Evolutionary conservation across 2,888 invertebrate species (phyloP).

Genomic region (Polylopha cassiicola): DNA sequence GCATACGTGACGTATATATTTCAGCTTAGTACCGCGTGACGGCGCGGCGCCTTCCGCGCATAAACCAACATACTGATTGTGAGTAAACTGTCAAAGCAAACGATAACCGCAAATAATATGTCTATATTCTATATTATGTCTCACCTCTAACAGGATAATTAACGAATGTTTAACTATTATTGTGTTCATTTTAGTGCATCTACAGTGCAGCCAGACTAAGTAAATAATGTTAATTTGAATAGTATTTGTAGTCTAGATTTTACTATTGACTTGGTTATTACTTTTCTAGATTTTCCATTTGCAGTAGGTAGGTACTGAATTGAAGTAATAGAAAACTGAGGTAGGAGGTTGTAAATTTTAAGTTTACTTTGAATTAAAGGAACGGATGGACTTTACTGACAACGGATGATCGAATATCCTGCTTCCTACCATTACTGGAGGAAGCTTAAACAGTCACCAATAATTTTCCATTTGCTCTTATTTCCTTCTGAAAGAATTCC

Average conservation of each 20-base stretch:
- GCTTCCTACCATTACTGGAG: conserved; percentile 14
- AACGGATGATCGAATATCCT: conserved; percentile 20
- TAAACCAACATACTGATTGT: conserved; percentile 9
- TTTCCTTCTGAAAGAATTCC: too few relatives aligned
- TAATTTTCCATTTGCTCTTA: conserved; percentile 8
- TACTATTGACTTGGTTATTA: too few relatives aligned
- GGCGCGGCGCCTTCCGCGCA: conserved; percentile 20
- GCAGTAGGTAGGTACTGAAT: too few relatives aligned
- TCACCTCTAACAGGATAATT: too few relatives aligned
- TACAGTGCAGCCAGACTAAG: too few relatives aligned
- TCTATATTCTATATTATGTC: conserved; percentile 4
- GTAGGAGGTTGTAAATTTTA: neutral
- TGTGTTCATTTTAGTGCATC: too few relatives aligned
- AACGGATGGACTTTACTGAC: conserved; percentile 13
- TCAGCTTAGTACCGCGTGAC: conserved; percentile 9
- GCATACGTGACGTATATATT: conserved; percentile 10
- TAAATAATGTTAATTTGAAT: too few relatives aligned
- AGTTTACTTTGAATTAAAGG: conserved; percentile 1
- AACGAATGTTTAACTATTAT: too few relatives aligned
- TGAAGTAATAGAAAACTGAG: neutral
- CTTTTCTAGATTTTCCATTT: too few relatives aligned
- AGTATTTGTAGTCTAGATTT: too few relatives aligned
- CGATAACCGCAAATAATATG: conserved; percentile 12
- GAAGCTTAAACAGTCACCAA: conserved; percentile 6
- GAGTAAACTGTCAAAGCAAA: conserved; percentile 16